These are phyloP conservation scores for Champsocephalus gunnari DNA, from an alignment of 2,797 vertebrate species.

Conservation along the genomic window DNA sequence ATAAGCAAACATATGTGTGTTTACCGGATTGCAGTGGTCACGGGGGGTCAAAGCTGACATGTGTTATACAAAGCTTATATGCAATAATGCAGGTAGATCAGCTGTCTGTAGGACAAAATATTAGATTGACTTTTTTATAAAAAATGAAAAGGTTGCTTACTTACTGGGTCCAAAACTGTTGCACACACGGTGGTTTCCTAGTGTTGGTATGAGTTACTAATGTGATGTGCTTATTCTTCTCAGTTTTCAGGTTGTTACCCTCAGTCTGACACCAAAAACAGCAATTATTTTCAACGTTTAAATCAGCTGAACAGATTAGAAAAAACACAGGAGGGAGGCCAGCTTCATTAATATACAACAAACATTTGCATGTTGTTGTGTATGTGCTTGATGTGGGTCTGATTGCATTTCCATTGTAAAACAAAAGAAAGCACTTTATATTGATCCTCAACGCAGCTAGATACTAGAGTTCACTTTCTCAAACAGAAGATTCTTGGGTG, in stretches of 20 bases:
- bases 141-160: background rate
- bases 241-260: background rate
- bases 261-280: background rate
- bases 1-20: background rate
- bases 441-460: too few species aligned
- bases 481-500: too few species aligned
- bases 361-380: background rate
- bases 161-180: background rate
- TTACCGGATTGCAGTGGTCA: background rate
- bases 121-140: background rate
- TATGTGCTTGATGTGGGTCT: background rate
- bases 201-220: background rate
- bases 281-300: background rate
- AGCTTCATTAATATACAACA: background rate
- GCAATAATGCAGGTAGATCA: background rate
- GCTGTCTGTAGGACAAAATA: background rate
- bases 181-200: background rate
- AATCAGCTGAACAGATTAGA: background rate
- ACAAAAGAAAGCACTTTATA: too few species aligned
- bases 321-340: background rate
- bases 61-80: background rate
- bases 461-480: too few species aligned
- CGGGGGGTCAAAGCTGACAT: background rate
- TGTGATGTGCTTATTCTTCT: background rate
- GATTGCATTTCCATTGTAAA: too few species aligned